Percentiles rank a stretch among this genome's conserved stretches.
Evolutionary conservation across 2,888 invertebrate species (phyloP).

Genomic region (Aradus depressus): DNA sequence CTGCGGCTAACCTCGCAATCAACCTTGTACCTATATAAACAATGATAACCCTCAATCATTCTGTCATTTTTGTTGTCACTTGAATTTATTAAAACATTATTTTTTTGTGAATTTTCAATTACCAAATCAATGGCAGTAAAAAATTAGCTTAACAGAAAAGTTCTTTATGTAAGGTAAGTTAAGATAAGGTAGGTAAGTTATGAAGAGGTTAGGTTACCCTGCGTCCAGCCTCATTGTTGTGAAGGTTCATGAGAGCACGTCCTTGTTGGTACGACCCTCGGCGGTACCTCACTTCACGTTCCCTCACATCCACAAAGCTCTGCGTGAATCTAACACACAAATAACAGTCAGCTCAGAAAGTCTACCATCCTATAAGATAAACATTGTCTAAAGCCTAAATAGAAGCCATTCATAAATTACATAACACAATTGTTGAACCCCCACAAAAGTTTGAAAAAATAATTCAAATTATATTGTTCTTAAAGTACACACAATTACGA

Average conservation of each 20-base stretch:
- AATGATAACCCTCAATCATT: no score
- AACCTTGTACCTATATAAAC: no score
- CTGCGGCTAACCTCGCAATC: no score
- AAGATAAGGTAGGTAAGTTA: background rate
- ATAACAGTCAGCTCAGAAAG: background rate
- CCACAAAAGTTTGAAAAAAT: background rate
- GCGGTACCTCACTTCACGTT: conserved; percentile 75
- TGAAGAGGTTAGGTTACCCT: conserved; percentile 56
- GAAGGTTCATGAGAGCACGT: conserved; percentile 86
- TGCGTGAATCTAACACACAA: conserved; percentile 64
- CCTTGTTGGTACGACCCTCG: conserved; percentile 73
- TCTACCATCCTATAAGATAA: no score
- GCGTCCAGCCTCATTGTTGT: conserved; percentile 96
- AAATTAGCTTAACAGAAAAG: no score
- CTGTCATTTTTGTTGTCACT: no score
- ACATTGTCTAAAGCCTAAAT: no score
- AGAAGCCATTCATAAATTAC: no score
- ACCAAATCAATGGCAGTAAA: no score
- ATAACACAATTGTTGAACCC: no score
- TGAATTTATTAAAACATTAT: no score
- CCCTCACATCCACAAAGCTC: conserved; percentile 86
- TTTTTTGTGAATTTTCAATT: no score
- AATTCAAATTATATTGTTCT: background rate
- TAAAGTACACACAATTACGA: background rate
- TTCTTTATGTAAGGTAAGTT: background rate